These are phyloP conservation scores for Myotis findleyi DNA, from an alignment of 2,797 vertebrate species.

Conservation along the genomic window DNA sequence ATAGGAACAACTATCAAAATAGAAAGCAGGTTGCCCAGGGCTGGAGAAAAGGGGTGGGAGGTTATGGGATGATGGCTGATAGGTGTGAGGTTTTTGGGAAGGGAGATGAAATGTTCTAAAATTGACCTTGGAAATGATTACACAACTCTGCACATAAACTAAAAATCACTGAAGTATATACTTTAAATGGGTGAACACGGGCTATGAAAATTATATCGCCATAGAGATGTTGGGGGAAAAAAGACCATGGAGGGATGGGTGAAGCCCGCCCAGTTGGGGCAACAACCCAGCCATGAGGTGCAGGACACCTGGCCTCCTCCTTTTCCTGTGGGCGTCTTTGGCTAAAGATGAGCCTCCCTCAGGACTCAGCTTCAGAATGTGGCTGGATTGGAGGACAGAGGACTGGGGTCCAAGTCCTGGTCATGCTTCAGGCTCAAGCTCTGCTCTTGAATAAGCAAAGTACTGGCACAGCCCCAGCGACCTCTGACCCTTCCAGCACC, in stretches of 20 bases:
- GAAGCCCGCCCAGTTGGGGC: background rate
- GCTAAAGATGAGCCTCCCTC: background rate
- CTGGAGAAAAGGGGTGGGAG: background rate
- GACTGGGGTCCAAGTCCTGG: background rate
- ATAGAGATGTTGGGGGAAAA: background rate
- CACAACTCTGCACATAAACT: background rate
- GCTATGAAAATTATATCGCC: background rate
- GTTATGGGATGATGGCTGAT: background rate
- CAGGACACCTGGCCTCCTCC: background rate
- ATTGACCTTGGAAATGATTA: background rate
- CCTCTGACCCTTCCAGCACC: background rate
- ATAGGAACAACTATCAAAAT: background rate
- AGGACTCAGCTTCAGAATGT: background rate
- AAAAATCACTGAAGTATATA: background rate
- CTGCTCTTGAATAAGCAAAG: background rate
- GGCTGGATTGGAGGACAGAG: background rate
- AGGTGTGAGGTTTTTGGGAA: background rate
- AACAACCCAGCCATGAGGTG: background rate
- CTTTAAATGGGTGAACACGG: background rate
- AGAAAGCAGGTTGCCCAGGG: background rate
- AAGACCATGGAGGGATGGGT: background rate
- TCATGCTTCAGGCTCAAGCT: fast-evolving
- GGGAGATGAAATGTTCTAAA: background rate
- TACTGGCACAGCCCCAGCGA: no score
- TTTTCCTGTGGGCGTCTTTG: background rate